phyloP scores from a whole-genome alignment of 2,797 vertebrate genomes.

The Neosilurus hyrtlii region DNA sequence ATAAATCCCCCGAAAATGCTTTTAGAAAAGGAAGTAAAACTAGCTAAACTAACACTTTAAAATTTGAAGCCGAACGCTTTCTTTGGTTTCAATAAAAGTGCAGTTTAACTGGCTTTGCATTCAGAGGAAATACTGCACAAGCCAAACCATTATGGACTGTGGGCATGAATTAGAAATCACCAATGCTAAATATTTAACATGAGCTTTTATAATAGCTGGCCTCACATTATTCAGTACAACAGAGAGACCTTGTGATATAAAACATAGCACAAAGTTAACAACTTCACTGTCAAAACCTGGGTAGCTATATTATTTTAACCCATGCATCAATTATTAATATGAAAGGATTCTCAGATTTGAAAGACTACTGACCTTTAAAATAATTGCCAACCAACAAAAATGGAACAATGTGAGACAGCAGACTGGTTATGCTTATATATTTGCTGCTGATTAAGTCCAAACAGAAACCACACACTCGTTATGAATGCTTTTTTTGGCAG shows the following conservation, averaged over 20 bases:
- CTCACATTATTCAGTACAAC: neutral
- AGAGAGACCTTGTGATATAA: neutral
- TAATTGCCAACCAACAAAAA: conserved; percentile 21
- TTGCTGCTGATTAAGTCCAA: conserved; percentile 10
- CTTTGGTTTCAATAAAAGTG: neutral
- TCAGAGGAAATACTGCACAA: neutral
- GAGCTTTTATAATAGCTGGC: neutral
- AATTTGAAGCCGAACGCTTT: neutral
- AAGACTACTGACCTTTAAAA: conserved; percentile 34
- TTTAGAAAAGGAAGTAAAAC: no score
- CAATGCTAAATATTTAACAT: neutral
- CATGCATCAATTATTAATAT: no score
- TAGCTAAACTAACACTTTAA: no score
- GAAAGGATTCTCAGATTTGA: neutral
- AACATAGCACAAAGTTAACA: neutral
- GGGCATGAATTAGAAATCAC: neutral
- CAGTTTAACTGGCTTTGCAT: neutral
- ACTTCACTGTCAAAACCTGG: neutral
- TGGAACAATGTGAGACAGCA: conserved; percentile 1
- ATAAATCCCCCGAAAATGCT: no score
- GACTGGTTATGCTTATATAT: neutral
- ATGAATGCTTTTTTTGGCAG: conserved; percentile 39
- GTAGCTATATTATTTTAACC: neutral
- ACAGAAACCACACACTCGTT: neutral
- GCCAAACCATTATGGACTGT: neutral